phyloP scores from a whole-genome alignment of 2,113 vertebrate genomes.

The Pygoscelis antarcticus region DNA sequence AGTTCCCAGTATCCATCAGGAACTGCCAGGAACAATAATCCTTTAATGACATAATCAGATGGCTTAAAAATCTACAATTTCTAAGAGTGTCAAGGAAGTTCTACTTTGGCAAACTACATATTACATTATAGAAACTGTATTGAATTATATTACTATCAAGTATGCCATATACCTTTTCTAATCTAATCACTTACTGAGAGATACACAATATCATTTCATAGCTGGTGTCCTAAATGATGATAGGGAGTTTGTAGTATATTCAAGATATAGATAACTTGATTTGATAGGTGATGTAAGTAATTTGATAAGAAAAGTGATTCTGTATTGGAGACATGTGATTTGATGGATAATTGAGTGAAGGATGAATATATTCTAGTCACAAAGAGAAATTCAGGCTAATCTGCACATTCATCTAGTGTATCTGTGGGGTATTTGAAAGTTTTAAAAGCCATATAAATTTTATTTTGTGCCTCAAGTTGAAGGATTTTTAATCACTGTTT shows the following conservation, averaged over 20 bases:
- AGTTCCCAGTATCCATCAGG: not conserved
- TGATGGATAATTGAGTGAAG: not conserved
- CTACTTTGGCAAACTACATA: not conserved
- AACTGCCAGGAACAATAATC: not conserved
- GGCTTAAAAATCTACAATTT: not conserved
- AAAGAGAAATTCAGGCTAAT: not conserved
- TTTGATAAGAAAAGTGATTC: not conserved
- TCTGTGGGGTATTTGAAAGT: not conserved
- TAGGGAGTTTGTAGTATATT: not conserved
- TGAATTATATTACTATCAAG: not conserved
- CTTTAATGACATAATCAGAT: not conserved
- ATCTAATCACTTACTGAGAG: not conserved
- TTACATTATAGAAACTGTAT: not conserved
- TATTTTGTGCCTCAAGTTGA: not conserved
- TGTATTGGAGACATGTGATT: not conserved
- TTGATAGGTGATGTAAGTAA: not conserved
- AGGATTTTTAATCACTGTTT: not conserved
- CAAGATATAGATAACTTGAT: not conserved
- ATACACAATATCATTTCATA: not conserved
- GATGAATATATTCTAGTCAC: not conserved
- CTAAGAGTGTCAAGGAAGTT: not conserved
- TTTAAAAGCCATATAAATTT: not conserved
- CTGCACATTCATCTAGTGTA: not conserved
- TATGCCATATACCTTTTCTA: not conserved
- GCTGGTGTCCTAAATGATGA: not conserved